Base-by-base conservation (phyloP, 2,888 invertebrate genomes). In the Amphipyra tragopoginis region DNA sequence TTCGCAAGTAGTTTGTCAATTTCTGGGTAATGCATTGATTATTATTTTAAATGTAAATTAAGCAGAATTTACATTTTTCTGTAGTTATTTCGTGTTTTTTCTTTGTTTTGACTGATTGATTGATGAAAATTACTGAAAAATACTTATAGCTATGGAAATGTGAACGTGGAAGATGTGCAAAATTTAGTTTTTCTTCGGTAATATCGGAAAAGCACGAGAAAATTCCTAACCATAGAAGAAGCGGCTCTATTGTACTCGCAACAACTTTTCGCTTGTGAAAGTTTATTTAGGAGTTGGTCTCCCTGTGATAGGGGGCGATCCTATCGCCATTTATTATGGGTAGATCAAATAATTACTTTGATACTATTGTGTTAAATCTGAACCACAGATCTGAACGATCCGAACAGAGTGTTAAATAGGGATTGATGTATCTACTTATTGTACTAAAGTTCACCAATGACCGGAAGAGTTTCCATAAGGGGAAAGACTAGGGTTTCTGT, bases 301-400 rank as follows among this genome's bases (percentile, higher is more conserved):
- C 15, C 45, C 33, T 26, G 26, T 52, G 36, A 53, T 34, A 45
- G 44, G 21, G 21, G 44, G 14, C 8, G 62, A 61, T 68, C 9
- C 13, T 66, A 51, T 59, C 50, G 21, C 15, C 14, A 15, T 42
- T 29, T 49, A 68, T 29, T 49, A 68, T 53, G 61, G 21, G 48
- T 13, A 26, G 47, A 66, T 66, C 60, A 15, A 42, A 13, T 65
- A 60, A 65, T 67, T 33, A 51, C 59, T 65, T 51, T 59, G 29
- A 51, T 33, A 29, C 29, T 29, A 29, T 29, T 29, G 29, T 29
- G 29, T 29, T 7, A 29, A 29, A 29, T 29, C 29, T 29, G 5
- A 7, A 29, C 21, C 21, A 21, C 21, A 29, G 7, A 7, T 29
- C 29, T 29, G 5, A 29, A 29, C 29, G 29, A 29, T 29, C 29